Evolutionary conservation across 2,113 vertebrate genomes (phyloP), one percentile per base, ranked within the genome.

Genomic region (Pelecanoides urinatrix): DNA sequence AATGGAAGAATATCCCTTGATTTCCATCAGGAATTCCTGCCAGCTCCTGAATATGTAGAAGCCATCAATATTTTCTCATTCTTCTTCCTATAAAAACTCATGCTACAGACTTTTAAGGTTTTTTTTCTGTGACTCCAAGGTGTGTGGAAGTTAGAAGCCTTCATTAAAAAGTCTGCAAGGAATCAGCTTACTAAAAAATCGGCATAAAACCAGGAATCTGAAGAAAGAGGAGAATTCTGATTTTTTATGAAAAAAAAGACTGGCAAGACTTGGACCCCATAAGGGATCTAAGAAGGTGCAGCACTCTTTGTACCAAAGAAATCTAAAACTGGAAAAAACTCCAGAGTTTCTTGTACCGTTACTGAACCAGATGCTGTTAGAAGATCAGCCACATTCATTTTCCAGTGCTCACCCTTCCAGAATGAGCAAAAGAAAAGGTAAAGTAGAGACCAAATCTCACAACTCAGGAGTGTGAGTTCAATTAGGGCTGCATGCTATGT

Each of bases 401-500:
- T 44, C 59, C 14, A 38, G 32, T 21, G 38, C 11, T 62, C 12
- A 40, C 5, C 26, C 27, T 79, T 79, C 13, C 26, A 65, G 61
- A 63, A 58, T 32, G 61, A 70, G 18, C 49, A 74, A 79, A 72
- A 44, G 22, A 67, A 77, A 76, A 65, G 45, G 16, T 52, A 40
- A 70, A 70, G 8, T 49, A 32, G 32, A 78, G 20, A 76, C 5
- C 22, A 73, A 68, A 65, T 40, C 42, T 73, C 78, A 68, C 36
- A 56, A 1, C 32, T 56, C 21, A 65, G 38, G 44, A 32, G 34
- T 13, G 13, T 15, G 56, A 63, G 18, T 36, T 83, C 53, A 53
- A 1, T 62, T 40, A 62, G 71, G 29, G 12, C 10, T 50, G 16
- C 13, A 59, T 0, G 0, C 14, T 29, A 14, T 44, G 14, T 6